These are phyloP conservation scores for Agonum fuliginosum DNA, from an alignment of 2,888 invertebrate species.

Conservation along the genomic window DNA sequence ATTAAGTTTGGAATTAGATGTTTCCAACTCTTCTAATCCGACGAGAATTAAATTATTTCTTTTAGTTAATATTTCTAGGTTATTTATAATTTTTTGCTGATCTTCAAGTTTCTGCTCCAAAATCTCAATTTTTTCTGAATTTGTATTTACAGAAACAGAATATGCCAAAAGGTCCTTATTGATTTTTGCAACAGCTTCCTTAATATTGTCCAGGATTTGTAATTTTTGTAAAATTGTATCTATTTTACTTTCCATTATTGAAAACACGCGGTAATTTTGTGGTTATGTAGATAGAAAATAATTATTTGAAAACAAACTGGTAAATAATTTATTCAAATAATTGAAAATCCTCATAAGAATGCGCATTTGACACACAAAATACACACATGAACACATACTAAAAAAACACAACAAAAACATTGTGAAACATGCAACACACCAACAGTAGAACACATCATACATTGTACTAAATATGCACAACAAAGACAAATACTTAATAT, in stretches of 20 bases:
- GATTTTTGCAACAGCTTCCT: neutral
- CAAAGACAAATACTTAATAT: no score
- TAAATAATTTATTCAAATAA: no score
- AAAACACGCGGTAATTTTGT: neutral
- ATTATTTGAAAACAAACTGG: no score
- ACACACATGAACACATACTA: no score
- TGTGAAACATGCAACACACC: no score
- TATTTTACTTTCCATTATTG: neutral
- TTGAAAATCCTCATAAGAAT: no score
- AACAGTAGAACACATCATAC: no score
- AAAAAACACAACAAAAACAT: no score
- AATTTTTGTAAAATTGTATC: neutral
- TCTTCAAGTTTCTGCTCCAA: neutral
- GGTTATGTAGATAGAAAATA: neutral
- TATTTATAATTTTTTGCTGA: neutral
- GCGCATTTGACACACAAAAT: no score
- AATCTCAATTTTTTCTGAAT: neutral
- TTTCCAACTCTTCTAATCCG: neutral
- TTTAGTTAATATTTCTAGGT: neutral
- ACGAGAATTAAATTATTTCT: neutral
- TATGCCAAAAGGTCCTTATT: neutral
- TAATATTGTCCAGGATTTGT: neutral
- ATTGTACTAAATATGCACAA: no score
- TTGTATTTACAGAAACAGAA: neutral
- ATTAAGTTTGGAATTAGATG: neutral